Evolutionary conservation across 1,140 invertebrate genomes (phyloP).

Genomic region (Pomacea maculata): DNA sequence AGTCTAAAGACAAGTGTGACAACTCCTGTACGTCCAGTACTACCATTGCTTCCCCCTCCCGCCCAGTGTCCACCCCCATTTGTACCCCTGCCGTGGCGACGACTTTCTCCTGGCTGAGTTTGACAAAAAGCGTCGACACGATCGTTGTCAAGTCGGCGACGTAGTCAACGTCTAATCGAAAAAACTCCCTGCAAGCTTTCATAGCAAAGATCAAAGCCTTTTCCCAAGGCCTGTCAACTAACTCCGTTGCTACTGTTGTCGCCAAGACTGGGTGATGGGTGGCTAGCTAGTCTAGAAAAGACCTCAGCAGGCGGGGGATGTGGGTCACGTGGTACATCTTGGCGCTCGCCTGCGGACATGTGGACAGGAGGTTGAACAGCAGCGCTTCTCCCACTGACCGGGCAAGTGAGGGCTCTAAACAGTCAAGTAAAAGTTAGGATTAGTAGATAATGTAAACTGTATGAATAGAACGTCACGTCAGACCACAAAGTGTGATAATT

Average conservation of each 20-base stretch:
- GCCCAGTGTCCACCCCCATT: no score
- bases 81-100: no score
- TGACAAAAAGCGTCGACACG: no score
- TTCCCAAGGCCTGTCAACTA: not conserved
- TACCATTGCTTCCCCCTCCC: no score
- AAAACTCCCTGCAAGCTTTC: no score
- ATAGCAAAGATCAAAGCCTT: not conserved
- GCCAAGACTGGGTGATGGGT: conserved; percentile 1
- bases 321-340: not conserved
- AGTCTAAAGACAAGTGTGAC: no score
- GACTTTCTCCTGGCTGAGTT: no score
- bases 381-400: conserved; percentile 1
- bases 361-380: not conserved
- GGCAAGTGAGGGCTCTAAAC: not conserved
- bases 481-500: not conserved
- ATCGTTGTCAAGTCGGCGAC: no score
- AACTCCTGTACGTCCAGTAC: no score
- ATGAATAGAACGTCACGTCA: not conserved
- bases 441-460: no score
- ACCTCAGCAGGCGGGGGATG: conserved; percentile 5
- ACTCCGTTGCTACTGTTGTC: not conserved
- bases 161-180: no score
- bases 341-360: not conserved
- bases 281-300: conserved; percentile 8
- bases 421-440: no score